Percentiles rank a stretch among this genome's conserved stretches.
Conservation (phyloP, 2,113 vertebrate species). For the Rattus norvegicus region DNA sequence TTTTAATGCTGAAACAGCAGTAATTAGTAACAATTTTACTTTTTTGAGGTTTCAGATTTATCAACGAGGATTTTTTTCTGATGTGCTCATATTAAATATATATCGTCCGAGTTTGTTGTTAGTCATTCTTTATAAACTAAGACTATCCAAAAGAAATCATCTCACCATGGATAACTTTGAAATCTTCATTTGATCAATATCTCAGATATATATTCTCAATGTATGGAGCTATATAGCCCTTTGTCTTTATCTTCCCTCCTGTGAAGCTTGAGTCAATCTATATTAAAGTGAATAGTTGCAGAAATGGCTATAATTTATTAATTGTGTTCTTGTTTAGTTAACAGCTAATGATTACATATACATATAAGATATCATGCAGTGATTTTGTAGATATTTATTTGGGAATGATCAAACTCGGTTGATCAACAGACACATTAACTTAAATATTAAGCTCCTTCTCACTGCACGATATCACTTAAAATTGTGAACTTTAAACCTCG, state of each 20-base stretch:
- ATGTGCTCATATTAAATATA: background rate
- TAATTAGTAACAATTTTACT: background rate
- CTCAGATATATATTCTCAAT: background rate
- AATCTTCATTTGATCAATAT: background rate
- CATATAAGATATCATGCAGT: background rate
- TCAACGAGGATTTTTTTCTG: background rate
- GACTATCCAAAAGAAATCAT: background rate
- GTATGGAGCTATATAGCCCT: background rate
- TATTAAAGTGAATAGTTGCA: background rate
- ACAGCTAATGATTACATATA: background rate
- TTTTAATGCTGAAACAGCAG: background rate
- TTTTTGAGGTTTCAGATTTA: slow-evolving; percentile 1
- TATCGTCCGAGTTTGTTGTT: background rate
- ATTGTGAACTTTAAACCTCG: background rate
- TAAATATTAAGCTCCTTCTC: background rate
- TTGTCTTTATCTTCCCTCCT: background rate
- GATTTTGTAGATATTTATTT: background rate
- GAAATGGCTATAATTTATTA: background rate
- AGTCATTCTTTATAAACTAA: background rate
- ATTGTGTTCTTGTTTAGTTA: background rate
- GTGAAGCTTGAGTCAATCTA: background rate
- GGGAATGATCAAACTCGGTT: background rate
- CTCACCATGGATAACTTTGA: background rate
- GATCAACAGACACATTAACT: background rate
- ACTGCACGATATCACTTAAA: background rate